Percentiles rank a stretch among this genome's conserved stretches.
Evolutionary conservation across 92 coral and sea anemone species (phyloP).

Genomic region (Phenganax subtilis): DNA sequence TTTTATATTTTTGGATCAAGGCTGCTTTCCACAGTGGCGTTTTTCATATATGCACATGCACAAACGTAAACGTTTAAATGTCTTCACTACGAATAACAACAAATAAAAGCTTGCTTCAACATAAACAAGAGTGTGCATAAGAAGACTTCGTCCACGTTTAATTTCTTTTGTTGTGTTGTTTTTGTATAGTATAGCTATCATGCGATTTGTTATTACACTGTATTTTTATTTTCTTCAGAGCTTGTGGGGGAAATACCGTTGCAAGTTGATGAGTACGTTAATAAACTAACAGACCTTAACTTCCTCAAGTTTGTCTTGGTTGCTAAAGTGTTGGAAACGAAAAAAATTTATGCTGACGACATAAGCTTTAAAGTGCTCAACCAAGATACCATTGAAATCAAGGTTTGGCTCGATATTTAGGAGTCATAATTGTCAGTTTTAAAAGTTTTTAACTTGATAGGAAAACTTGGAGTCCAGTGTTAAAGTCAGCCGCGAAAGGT

Average conservation of each 20-base stretch:
- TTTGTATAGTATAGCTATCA: not conserved
- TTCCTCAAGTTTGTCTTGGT: constrained; percentile 25
- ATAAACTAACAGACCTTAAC: constrained; percentile 30
- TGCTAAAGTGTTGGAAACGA: constrained; percentile 30
- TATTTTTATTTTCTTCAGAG: not conserved
- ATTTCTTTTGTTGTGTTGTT: not conserved
- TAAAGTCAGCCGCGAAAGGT: not conserved
- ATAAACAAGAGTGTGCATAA: not conserved
- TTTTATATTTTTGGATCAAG: too few species aligned
- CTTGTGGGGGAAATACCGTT: constrained; percentile 2
- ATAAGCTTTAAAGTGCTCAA: constrained; percentile 22
- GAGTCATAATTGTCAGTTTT: too few species aligned
- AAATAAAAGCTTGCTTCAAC: not conserved
- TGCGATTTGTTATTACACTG: not conserved
- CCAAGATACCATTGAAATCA: constrained; percentile 25
- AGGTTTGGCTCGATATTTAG: not conserved
- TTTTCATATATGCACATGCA: too few species aligned
- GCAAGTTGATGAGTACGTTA: constrained; percentile 18
- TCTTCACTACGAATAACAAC: not conserved
- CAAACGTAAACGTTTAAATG: not conserved
- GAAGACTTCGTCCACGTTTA: not conserved
- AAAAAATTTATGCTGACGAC: constrained; percentile 29
- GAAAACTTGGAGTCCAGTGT: not conserved
- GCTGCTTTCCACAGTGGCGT: too few species aligned
- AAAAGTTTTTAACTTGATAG: not conserved